phyloP scores from a whole-genome alignment of 2,888 invertebrate genomes.

The Belgica antarctica region DNA sequence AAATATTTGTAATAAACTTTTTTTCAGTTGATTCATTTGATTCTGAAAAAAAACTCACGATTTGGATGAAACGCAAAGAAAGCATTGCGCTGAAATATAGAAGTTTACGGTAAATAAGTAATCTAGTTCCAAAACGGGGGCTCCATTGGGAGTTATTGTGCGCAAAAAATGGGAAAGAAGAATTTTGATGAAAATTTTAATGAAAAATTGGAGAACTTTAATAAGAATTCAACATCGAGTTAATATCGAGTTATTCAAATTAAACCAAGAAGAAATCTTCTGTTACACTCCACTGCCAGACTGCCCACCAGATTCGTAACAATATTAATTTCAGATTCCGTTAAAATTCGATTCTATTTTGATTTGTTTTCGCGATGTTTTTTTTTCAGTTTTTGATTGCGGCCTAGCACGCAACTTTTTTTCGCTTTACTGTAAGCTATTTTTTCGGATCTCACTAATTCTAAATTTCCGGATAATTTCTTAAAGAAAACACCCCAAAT shows the following conservation, averaged over 20 bases:
- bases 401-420: constrained; percentile 34
- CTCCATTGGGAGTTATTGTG: too few relatives aligned
- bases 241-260: too few relatives aligned
- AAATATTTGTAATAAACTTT: constrained; percentile 23
- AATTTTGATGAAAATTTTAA: too few relatives aligned
- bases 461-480: too few relatives aligned
- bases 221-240: too few relatives aligned
- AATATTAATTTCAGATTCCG: constrained; percentile 22
- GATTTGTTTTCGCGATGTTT: constrained; percentile 22
- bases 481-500: too few relatives aligned
- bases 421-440: not conserved
- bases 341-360: constrained; percentile 20
- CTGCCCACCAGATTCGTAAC: not conserved
- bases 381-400: constrained; percentile 22
- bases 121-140: too few relatives aligned
- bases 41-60: constrained; percentile 15
- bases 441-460: not conserved
- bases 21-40: not conserved
- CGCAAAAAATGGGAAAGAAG: too few relatives aligned
- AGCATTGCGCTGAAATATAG: not conserved
- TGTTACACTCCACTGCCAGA: too few relatives aligned
- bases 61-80: not conserved
- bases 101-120: not conserved
- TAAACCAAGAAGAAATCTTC: too few relatives aligned
- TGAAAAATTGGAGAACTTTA: too few relatives aligned